Evolutionary conservation across 37 sponge, comb jelly and placozoan species (phyloP), one percentile per base, ranked within the genome.

Genomic region (Beroe ovata): DNA sequence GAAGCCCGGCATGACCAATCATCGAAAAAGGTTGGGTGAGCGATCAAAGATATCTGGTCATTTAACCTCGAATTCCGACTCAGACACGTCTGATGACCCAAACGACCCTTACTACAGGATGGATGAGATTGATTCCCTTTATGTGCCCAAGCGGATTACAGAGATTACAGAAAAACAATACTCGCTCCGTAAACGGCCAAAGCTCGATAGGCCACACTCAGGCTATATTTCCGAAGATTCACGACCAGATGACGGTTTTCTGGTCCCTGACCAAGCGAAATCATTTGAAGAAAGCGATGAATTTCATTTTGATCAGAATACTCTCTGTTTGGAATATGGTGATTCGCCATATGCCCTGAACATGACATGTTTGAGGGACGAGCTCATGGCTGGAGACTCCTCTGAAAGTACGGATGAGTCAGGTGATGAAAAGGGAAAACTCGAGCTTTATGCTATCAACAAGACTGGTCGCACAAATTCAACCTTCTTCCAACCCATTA

Each of bases 81-180:
- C 69, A 29, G 69, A 66, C 36, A 1, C 18, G 8, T 66, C 69
- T 2, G 69, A 66, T 18, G 69, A 66, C 1, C 18, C 18, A 16
- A 32, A 66, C 34, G 69, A 66, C 16, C 69, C 69, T 2, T 66
- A 66, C 36, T 66, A 66, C 35, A 1, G 69, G 36, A 66, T 66
- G 8, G 69, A 66, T 66, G 34, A 66, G 18, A 30, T 34, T 2
- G 69, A 66, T 18, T 33, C 19, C 14, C 69, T 30, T 1, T 66
- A 66, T 66, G 6, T 29, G 32, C 69, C 69, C 54, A 6, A 47
- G 11, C 54, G 54, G 8, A 66, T 11, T 2, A 37, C 34, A 26
- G 6, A 30, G 36, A 18, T 66, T 66, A 25, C 69, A 33, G 30
- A 29, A 11, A 30, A 66, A 66, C 69, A 32, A 30, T 30, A 30